Percentiles rank a stretch among this genome's conserved stretches.
phyloP scores from a whole-genome alignment of 2,797 vertebrate genomes.

The Melanogrammus aeglefinus region DNA sequence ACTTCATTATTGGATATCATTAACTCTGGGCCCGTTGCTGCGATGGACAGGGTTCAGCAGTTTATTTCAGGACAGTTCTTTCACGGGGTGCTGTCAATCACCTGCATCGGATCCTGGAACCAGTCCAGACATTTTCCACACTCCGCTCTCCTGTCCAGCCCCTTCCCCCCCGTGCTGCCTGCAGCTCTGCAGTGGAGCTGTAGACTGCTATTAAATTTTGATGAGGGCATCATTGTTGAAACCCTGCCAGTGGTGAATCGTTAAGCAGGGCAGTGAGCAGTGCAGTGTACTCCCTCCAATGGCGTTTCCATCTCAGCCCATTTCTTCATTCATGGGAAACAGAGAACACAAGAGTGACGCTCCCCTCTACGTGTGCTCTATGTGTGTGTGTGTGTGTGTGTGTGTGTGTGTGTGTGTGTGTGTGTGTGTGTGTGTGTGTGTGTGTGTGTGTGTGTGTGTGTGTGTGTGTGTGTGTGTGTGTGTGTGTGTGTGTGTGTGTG shows the following conservation, averaged over 20 bases:
- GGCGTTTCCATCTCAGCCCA: background rate
- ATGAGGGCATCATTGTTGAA: constrained; percentile 43
- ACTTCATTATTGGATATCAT: constrained; percentile 70
- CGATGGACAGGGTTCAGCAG: constrained; percentile 52
- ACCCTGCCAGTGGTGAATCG: background rate
- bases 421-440: no score
- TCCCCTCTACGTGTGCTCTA: background rate
- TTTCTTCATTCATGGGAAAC: background rate
- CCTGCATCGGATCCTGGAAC: constrained; percentile 44
- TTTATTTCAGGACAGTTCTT: constrained; percentile 68
- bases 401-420: no score
- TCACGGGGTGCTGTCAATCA: constrained; percentile 63
- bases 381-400: no score
- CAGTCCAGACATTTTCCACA: constrained; percentile 60
- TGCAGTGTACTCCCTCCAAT: background rate
- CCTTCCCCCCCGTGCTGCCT: constrained; percentile 44
- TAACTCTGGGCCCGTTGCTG: constrained; percentile 51
- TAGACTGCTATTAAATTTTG: constrained; percentile 43
- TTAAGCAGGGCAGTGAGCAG: background rate
- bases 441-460: no score
- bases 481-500: no score
- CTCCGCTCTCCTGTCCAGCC: constrained; percentile 34
- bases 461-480: no score
- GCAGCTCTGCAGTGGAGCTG: constrained; percentile 28
- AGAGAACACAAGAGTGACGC: background rate